These are phyloP conservation scores for Caenorhabditis sp. DNA, from an alignment of 2,888 invertebrate species.

Conservation along the genomic window DNA sequence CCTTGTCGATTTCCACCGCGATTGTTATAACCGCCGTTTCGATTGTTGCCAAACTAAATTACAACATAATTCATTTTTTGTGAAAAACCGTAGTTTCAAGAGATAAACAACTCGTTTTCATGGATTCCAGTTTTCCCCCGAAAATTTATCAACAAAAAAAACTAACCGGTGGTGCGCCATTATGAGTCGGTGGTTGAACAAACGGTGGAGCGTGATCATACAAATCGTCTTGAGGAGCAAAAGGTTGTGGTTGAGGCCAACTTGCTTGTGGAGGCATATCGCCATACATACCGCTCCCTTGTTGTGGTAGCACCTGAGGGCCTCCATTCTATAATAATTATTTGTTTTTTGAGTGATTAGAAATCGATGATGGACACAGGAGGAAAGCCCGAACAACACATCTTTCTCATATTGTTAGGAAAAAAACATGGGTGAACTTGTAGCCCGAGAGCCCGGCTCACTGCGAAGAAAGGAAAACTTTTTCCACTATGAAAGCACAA, in stretches of 20 bases:
- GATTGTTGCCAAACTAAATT: not conserved
- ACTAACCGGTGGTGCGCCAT: not conserved
- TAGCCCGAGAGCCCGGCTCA: too few relatives aligned
- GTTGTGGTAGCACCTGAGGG: constrained; percentile 10
- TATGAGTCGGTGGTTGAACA: not conserved
- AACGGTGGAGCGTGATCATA: constrained; percentile 17
- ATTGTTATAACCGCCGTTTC: not conserved
- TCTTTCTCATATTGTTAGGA: too few relatives aligned
- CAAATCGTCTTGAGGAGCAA: constrained; percentile 29
- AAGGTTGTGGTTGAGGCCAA: constrained; percentile 35
- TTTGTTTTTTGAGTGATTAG: too few relatives aligned
- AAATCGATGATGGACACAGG: too few relatives aligned
- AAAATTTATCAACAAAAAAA: not conserved
- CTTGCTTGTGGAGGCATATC: constrained; percentile 7
- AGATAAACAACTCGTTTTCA: not conserved
- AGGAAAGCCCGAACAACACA: too few relatives aligned
- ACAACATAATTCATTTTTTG: not conserved
- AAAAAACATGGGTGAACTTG: too few relatives aligned
- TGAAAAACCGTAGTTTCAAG: too few relatives aligned
- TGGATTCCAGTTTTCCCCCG: not conserved
- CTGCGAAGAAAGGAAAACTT: too few relatives aligned
- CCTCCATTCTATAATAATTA: constrained; percentile 1
- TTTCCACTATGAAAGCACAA: too few relatives aligned
- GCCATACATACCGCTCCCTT: constrained; percentile 9
- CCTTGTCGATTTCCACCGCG: constrained; percentile 1